Evolutionary conservation across 2,113 vertebrate species (phyloP).

Genomic region (Pseudopodoces humilis): DNA sequence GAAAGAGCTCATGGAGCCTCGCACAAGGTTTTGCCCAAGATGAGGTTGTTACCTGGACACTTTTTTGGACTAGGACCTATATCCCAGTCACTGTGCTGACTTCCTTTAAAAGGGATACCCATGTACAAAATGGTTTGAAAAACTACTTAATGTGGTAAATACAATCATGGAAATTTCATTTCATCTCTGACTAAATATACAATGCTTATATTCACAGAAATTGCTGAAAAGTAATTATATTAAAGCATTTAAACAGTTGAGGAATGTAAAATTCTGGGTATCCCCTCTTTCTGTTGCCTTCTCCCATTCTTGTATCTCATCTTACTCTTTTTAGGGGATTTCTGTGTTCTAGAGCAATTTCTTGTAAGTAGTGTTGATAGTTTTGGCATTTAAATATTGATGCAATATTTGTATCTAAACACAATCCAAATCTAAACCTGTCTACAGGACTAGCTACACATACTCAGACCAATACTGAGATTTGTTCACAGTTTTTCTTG

Average conservation of each 20-base stretch:
- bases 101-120: not conserved
- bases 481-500: conserved; percentile 9
- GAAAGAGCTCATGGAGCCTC: not conserved
- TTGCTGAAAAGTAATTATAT: not conserved
- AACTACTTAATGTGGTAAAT: not conserved
- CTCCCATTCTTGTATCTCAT: not conserved
- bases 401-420: not conserved
- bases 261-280: not conserved
- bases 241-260: not conserved
- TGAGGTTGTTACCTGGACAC: not conserved
- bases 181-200: not conserved
- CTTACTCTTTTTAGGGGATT: not conserved
- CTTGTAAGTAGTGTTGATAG: not conserved
- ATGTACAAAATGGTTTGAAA: not conserved
- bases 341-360: not conserved
- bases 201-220: not conserved
- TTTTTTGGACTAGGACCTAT: not conserved
- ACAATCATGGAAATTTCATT: not conserved
- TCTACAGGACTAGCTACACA: not conserved
- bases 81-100: not conserved
- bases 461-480: not conserved
- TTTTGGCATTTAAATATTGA: not conserved
- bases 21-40: not conserved
- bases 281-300: not conserved
- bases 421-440: not conserved